Conservation (phyloP, 2,888 invertebrate species). For the Dysmachus trigonus region DNA sequence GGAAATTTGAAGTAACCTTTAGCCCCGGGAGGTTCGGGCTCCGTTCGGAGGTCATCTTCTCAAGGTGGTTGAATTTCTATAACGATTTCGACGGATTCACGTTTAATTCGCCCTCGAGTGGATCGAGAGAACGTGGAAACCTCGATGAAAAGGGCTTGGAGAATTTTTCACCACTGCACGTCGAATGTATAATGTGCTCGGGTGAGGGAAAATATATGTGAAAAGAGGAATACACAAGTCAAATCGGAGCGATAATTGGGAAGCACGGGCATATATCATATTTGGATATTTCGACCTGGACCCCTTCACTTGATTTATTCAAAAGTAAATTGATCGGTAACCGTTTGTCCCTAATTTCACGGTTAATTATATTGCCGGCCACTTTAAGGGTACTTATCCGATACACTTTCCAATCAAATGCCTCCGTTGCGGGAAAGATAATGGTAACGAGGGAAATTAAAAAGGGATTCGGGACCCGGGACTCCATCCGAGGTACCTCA, state of each 20-base stretch:
- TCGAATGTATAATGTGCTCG: neutral
- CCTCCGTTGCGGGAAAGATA: neutral
- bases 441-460: neutral
- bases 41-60: constrained; percentile 1
- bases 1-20: constrained; percentile 25
- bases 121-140: constrained; percentile 9
- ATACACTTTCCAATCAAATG: constrained; percentile 9
- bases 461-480: too few species aligned
- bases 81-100: neutral
- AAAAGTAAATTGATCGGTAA: constrained; percentile 28
- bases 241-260: neutral
- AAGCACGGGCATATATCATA: neutral
- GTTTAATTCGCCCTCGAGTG: constrained; percentile 25
- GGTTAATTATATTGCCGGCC: neutral
- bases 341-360: neutral
- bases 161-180: neutral
- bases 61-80: constrained; percentile 1
- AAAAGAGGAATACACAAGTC: constrained; percentile 39
- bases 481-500: neutral
- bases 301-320: neutral
- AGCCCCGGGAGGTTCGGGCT: constrained; percentile 4
- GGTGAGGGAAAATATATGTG: neutral
- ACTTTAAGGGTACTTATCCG: constrained; percentile 12
- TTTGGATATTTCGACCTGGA: neutral
- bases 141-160: constrained; percentile 17